Percentiles rank a stretch among this genome's conserved stretches.
Evolutionary conservation across 2,113 vertebrate species (phyloP).

Genomic region (Ictalurus punctatus): DNA sequence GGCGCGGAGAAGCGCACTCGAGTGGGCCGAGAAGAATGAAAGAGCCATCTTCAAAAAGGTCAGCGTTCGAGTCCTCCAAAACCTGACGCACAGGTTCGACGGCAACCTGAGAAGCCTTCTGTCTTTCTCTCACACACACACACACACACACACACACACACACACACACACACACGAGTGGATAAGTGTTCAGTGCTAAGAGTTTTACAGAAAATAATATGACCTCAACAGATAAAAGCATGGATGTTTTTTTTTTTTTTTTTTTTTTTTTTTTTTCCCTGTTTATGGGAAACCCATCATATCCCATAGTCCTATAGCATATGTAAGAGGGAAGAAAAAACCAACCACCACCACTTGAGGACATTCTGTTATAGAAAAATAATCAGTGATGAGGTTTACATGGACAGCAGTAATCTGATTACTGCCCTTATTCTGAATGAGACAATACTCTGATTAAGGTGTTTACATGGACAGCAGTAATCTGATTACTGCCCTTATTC

Average conservation of each 20-base stretch:
- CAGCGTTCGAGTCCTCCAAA: not conserved
- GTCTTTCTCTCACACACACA: constrained; percentile 3
- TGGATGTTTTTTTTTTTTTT: not conserved
- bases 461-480: too few species aligned
- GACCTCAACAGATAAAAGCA: not conserved
- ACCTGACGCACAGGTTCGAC: constrained; percentile 28
- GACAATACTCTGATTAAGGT: too few species aligned
- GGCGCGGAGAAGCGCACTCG: not conserved
- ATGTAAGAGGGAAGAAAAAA: not conserved
- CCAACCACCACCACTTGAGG: not conserved
- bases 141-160: constrained; percentile 14
- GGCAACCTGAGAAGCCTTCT: not conserved
- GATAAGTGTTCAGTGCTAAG: not conserved
- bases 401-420: too few species aligned
- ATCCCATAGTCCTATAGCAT: too few species aligned
- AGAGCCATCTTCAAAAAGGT: not conserved
- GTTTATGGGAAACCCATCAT: not conserved
- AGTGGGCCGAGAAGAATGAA: constrained; percentile 3
- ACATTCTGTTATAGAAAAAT: not conserved
- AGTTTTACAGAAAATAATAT: not conserved
- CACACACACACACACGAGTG: not conserved
- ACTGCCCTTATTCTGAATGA: too few species aligned
- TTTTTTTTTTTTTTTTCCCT: not conserved
- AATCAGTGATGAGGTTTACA: too few species aligned
- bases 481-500: too few species aligned